phyloP scores from a whole-genome alignment of 2,888 invertebrate species.

The Clunio marinus region DNA sequence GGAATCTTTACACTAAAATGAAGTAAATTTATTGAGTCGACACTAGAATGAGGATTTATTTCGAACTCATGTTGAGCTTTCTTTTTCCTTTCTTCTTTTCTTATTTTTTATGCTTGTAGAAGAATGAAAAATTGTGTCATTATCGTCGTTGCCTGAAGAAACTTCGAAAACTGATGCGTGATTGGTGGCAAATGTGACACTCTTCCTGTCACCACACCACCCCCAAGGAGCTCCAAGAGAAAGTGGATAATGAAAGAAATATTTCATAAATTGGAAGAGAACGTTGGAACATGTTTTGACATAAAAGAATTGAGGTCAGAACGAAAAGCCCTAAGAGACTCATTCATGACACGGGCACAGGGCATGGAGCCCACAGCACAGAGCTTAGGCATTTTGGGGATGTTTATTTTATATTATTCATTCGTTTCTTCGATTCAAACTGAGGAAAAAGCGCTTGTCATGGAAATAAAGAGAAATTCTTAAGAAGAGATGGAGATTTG shows the following conservation, averaged over 20 bases:
- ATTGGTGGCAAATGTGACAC: conserved; percentile 24
- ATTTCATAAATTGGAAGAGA: conserved; percentile 30
- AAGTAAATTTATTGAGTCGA: conserved; percentile 47
- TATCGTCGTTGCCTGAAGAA: conserved; percentile 9
- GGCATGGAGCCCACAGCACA: not conserved
- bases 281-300: not conserved
- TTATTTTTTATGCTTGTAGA: too few species aligned
- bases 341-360: too few species aligned
- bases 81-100: too few species aligned
- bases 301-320: conserved; percentile 31
- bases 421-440: not conserved
- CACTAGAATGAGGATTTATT: conserved; percentile 48
- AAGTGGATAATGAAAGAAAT: conserved; percentile 31
- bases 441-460: not conserved
- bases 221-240: not conserved
- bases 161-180: conserved; percentile 13
- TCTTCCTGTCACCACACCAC: conserved; percentile 26
- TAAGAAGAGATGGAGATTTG: not conserved
- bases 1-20: conserved; percentile 42
- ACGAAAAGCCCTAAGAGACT: conserved; percentile 3
- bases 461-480: not conserved
- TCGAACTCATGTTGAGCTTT: too few species aligned
- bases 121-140: conserved; percentile 14
- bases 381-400: too few species aligned
- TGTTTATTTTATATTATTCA: not conserved